Percentiles rank a stretch among this genome's conserved stretches.
Evolutionary conservation across 2,113 vertebrate species (phyloP).

Genomic region (Lagopus muta): DNA sequence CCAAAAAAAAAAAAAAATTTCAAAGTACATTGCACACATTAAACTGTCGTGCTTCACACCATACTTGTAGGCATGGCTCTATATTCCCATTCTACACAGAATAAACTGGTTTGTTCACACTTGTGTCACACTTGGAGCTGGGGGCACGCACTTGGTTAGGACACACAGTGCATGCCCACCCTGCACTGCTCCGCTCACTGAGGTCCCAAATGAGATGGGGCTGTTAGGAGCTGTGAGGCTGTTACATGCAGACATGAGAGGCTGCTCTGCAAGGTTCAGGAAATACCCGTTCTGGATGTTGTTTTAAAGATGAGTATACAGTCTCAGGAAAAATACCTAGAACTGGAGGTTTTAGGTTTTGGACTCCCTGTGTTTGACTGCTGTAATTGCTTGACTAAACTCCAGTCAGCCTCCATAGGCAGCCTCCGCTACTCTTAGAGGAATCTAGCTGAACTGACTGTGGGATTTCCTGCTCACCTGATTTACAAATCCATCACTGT

Average conservation of each 20-base stretch:
- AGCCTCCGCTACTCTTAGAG: neutral
- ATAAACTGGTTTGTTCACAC: neutral
- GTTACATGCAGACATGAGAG: neutral
- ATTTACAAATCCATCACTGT: constrained; percentile 39
- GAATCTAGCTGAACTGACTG: constrained; percentile 17
- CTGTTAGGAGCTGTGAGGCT: neutral
- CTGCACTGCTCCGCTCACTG: neutral
- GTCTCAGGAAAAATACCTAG: constrained; percentile 11
- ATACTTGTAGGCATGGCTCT: neutral
- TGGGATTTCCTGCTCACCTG: constrained; percentile 56
- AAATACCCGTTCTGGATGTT: constrained; percentile 15
- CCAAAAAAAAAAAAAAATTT: neutral
- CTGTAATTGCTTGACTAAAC: neutral
- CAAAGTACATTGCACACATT: neutral
- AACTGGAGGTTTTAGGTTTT: neutral
- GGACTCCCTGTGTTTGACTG: neutral
- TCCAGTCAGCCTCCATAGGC: neutral
- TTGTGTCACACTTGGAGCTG: neutral
- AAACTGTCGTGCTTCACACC: neutral
- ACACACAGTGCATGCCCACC: neutral
- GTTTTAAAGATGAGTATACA: neutral
- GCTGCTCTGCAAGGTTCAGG: neutral
- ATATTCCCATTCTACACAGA: neutral
- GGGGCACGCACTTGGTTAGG: rapidly evolving
- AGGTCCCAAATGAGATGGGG: neutral